Evolutionary conservation across 2,113 vertebrate species (phyloP).

Genomic region (Cariama cristata): DNA sequence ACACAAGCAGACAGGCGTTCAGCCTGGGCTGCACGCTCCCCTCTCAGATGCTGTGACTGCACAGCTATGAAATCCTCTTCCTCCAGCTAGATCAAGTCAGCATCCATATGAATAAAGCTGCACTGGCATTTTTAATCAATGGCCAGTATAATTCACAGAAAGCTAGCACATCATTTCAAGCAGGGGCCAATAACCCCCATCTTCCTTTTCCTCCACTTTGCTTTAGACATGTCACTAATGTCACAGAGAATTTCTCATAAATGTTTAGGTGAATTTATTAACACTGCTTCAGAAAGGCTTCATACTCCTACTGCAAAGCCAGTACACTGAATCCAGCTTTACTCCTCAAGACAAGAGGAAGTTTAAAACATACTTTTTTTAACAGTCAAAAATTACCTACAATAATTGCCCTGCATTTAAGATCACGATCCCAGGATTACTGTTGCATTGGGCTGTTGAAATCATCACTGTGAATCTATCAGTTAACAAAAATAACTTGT

Average conservation of each 20-base stretch:
- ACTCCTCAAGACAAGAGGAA: background rate
- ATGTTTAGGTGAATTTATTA: background rate
- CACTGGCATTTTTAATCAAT: background rate
- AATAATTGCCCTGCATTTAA: background rate
- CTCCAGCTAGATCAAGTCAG: background rate
- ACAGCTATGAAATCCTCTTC: background rate
- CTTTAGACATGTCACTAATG: background rate
- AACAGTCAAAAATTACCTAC: background rate
- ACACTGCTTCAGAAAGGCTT: background rate
- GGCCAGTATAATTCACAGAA: background rate
- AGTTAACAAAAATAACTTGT: background rate
- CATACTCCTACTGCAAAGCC: background rate
- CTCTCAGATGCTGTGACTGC: background rate
- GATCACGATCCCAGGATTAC: background rate
- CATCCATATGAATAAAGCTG: accelerated
- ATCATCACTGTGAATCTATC: background rate
- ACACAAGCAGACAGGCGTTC: background rate
- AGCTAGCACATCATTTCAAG: background rate
- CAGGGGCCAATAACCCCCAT: background rate
- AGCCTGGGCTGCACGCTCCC: background rate
- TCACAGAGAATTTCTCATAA: background rate
- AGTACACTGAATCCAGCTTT: background rate
- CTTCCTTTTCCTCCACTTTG: background rate
- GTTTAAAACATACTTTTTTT: background rate
- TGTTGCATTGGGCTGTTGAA: background rate